phyloP scores from a whole-genome alignment of 2,888 invertebrate genomes.

The Cheiracanthium punctorium region DNA sequence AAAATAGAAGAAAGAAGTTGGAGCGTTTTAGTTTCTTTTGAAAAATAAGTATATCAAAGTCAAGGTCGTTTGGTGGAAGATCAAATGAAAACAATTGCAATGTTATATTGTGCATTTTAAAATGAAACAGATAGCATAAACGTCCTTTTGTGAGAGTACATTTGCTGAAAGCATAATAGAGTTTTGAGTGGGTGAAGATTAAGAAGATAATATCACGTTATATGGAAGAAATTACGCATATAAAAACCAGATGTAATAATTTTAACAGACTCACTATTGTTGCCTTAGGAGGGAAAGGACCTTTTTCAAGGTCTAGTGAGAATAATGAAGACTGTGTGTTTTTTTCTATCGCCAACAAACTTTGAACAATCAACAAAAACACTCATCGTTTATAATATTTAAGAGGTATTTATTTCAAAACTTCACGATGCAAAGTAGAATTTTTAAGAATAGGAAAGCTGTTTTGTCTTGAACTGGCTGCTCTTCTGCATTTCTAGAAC shows the following conservation, averaged over 20 bases:
- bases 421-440: too few relatives aligned
- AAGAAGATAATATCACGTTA: not conserved
- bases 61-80: not conserved
- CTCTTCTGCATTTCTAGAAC: too few relatives aligned
- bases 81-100: not conserved
- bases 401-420: too few relatives aligned
- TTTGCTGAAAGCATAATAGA: not conserved
- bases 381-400: too few relatives aligned
- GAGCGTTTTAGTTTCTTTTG: not conserved
- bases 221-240: not conserved
- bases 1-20: not conserved
- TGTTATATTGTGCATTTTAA: not conserved
- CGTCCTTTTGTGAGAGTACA: not conserved
- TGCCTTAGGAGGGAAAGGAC: not conserved
- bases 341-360: too few relatives aligned
- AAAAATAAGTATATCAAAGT: constrained; percentile 4
- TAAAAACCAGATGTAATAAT: not conserved
- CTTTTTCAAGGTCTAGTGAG: too few relatives aligned
- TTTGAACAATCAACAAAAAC: too few relatives aligned
- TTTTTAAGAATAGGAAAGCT: too few relatives aligned
- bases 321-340: too few relatives aligned
- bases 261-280: not conserved
- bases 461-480: too few relatives aligned
- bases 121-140: not conserved
- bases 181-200: not conserved